Base-by-base conservation (phyloP, 2,888 invertebrate species). In the Drosophila pseudotakahashii region DNA sequence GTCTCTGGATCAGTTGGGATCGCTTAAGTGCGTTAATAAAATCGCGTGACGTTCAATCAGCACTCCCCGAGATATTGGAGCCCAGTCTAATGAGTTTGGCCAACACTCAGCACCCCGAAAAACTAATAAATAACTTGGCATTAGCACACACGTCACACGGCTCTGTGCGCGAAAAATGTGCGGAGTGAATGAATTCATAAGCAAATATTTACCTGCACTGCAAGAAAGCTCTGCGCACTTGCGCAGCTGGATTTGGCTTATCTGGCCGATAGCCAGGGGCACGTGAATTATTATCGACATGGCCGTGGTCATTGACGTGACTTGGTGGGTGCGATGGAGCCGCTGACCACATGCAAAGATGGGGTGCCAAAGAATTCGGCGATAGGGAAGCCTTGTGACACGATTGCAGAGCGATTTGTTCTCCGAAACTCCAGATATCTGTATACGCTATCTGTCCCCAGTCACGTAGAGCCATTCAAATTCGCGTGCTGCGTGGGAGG, bases 1-100 rank as follows among this genome's bases (percentile, higher is more conserved):
- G 81, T 81, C 61, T 68, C 67, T 44, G 71, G 47, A 62, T 63
- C 47, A 59, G 45, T 69, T 80, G 54, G 72, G 61, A 54, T 48
- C 73, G 58, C 57, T 26, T 54, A 70, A 74, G 75, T 71, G 58
- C 76, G 78, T 72, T 81, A 78, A 81, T 78, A 78, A 73, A 53
- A 62, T 59, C 59, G 62, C 71, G 66, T 79, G 76, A 78, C 68
- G 68, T 58, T 58, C 61, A 23, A 42, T 36, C 37, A 53, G 71
- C 62, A 69, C 61, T 61, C 51, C 61, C 41, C 44, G 53, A 54
- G 54, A 37, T 53, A 50, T 55, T 71, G 60, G 62, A 51, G 62
- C 70, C 50, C 32, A 52, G 44, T 39, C 60, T 70, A 68, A 70
- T 70, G 54, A 60, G 44, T 59, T 70, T 37, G 30, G n/a, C 68